Base-by-base conservation (phyloP, 2,888 invertebrate genomes). In the Eurytoma adleriae region DNA sequence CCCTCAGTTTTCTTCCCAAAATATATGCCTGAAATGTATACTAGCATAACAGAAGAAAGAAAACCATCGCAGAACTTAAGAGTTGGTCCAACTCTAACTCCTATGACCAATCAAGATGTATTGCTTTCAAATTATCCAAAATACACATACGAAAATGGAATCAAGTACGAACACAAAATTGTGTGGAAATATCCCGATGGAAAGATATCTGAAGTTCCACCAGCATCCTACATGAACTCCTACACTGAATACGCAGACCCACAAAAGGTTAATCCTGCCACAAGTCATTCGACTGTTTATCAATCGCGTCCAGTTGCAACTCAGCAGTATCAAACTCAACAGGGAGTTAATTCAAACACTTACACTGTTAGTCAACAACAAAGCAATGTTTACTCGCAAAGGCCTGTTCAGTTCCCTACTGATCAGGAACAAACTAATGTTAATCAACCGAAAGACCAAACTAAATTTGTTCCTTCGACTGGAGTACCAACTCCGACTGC, bases 161-260 rank as follows among this genome's bases (percentile, higher is more conserved):
- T 90, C 0, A 86, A 84, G 18, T 90, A 90, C 79, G 90, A 90
- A 76, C 89, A 90, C 67, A 91, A 89, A 69, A 87, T 90, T 3
- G 86, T 89, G n/a, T 90, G 90, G 91, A 91, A 90, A 59, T 91
- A 91, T 83, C 89, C 90, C 0, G 89, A 90, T 80, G 90, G 90
- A 0, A 86, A 87, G 61, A 85, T 90, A 3, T 88, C 88, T 0
- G 87, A 89, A 5, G 83, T 83, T 0, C 88, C 89, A 1, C 89
- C 90, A 0, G 75, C 82, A 3, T 87, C 90, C 2, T 90, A 88
- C 59, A 73, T 54, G 0, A 82, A 83, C 56, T 68, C 81, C 4
- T 83, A 84, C 69, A 56, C 83, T 4, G 83, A 85, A 48, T 82
- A 71, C 52, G 30, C 66, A 2, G 68, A 69, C 0, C 72, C 66